Evolutionary conservation across 2,888 invertebrate species (phyloP).

Genomic region (Sepioteuthis lessoniana): DNA sequence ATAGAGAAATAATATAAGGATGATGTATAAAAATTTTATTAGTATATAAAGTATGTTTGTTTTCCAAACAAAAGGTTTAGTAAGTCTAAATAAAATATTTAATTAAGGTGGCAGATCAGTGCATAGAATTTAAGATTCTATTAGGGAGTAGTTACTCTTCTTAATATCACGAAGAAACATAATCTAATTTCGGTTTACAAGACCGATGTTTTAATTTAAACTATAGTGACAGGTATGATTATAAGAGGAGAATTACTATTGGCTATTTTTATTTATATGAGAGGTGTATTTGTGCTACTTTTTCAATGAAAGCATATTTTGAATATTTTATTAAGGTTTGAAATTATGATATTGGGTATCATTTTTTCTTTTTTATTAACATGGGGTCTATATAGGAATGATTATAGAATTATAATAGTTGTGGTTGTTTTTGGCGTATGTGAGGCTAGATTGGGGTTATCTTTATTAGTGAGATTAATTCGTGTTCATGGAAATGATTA

Average conservation of each 20-base stretch:
- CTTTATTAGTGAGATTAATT: conserved; percentile 80
- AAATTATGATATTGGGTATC: conserved; percentile 48
- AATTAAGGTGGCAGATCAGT: conserved; percentile 56
- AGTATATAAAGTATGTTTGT: conserved; percentile 78
- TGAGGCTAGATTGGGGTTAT: conserved; percentile 81
- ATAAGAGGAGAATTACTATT: not conserved
- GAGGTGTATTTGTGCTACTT: not conserved
- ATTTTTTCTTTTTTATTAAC: conserved; percentile 33
- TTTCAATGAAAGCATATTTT: conserved; percentile 56
- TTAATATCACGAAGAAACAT: not conserved
- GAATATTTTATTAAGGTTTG: conserved; percentile 55
- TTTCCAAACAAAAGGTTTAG: conserved; percentile 75
- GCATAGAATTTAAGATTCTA: conserved; percentile 58
- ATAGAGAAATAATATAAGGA: too few relatives aligned
- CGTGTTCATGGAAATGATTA: conserved; percentile 81
- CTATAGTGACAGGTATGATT: not conserved
- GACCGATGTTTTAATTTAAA: too few relatives aligned
- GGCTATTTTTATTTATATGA: not conserved
- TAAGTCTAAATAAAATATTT: conserved; percentile 70
- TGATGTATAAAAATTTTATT: conserved; percentile 82
- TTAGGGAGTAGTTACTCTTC: conserved; percentile 51
- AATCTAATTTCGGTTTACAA: too few relatives aligned
- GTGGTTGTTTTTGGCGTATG: conserved; percentile 76
- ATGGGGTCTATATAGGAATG: not conserved
- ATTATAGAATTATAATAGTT: conserved; percentile 52